Evolutionary conservation across 1,140 invertebrate genomes (phyloP), one percentile per base, ranked within the genome.

Genomic region (Paralvinella palmiformis): DNA sequence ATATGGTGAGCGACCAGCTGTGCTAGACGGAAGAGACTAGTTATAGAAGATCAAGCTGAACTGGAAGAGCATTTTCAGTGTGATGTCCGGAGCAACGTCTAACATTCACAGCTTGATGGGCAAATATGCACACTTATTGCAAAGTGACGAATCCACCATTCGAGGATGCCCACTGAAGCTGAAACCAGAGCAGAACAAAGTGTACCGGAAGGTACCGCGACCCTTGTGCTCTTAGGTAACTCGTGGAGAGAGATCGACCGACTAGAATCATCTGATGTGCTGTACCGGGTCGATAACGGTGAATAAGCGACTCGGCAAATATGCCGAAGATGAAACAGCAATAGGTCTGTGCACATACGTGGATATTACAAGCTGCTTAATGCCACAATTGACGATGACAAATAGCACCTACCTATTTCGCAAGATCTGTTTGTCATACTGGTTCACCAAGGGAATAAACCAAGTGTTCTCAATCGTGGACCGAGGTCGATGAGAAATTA

Each of bases 201-300:
- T n/a, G n/a, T n/a, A n/a, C n/a, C n/a, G n/a, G n/a, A n/a, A n/a
- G n/a, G n/a, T n/a, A n/a, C n/a, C n/a, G n/a, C n/a, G n/a, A n/a
- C n/a, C n/a, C n/a, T n/a, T n/a, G n/a, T n/a, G n/a, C n/a, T n/a
- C n/a, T n/a, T n/a, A n/a, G n/a, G n/a, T n/a, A n/a, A n/a, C n/a
- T 50, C 45, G n/a, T n/a, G n/a, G n/a, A n/a, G n/a, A n/a, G n/a
- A n/a, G n/a, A n/a, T n/a, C n/a, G n/a, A 50, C 45, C 4, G 0
- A 50, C 15, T 4, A 22, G 45, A 1, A 17, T 50, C 45, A 50
- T n/a, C n/a, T n/a, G n/a, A n/a, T n/a, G n/a, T n/a, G 45, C 15
- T 50, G 53, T 56, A 22, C 53, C 3, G 31, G 53, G 53, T 56
- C 31, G 31, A 56, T 29, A 27, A 56, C 53, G n/a, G 53, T 56